These are phyloP conservation scores for Corynorhinus townsendii DNA, from an alignment of 2,113 vertebrate genomes.

Conservation along the genomic window DNA sequence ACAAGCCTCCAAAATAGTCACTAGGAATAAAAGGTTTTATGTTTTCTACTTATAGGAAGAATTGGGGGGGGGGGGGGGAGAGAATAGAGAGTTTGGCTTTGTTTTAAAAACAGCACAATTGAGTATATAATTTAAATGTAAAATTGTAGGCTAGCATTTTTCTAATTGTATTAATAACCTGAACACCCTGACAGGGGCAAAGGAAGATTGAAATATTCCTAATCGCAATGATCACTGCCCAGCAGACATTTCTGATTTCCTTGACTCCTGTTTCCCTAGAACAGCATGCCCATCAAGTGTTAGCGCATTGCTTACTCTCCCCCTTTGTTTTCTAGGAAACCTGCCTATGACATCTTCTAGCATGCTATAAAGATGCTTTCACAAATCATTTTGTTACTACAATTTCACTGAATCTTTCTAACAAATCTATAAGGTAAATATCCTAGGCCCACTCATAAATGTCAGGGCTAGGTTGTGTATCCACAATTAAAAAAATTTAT, in stretches of 20 bases:
- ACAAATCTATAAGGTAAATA: background rate
- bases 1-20: background rate
- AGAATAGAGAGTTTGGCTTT: background rate
- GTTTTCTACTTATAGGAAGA: constrained; percentile 13
- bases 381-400: background rate
- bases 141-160: background rate
- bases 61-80: background rate
- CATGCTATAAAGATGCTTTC: background rate
- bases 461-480: background rate
- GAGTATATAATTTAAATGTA: background rate
- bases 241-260: background rate
- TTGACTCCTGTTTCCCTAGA: background rate
- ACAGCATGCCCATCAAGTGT: background rate
- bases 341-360: background rate
- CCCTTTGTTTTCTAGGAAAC: background rate
- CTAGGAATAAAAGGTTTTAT: background rate
- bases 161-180: background rate
- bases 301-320: background rate
- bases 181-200: background rate
- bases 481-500: background rate
- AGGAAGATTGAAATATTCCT: background rate
- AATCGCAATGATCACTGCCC: background rate
- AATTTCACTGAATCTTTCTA: background rate
- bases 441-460: background rate
- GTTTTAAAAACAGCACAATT: constrained; percentile 1